Base-by-base conservation (phyloP, 2,113 vertebrate genomes). In the Ancistrus triradiatus region DNA sequence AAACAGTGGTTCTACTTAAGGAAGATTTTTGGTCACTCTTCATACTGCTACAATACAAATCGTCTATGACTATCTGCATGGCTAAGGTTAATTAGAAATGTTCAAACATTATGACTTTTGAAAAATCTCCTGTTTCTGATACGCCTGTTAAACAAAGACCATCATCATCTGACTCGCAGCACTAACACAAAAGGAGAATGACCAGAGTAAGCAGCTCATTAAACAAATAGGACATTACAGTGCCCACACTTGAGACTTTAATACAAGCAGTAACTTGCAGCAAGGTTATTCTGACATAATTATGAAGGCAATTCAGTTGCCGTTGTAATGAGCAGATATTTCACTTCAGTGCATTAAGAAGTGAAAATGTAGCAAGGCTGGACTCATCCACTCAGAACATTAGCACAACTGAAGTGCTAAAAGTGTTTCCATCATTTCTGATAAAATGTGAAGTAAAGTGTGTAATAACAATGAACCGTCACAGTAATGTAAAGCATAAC, bases 81-180 rank as follows among this genome's bases (percentile, higher is more conserved):
- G n/a, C n/a, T n/a, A n/a, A n/a, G n/a, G n/a, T n/a, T n/a, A n/a
- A n/a, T n/a, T n/a, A n/a, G n/a, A n/a, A n/a, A n/a, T n/a, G n/a
- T n/a, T n/a, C n/a, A n/a, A n/a, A n/a, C n/a, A n/a, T n/a, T n/a
- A n/a, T n/a, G n/a, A n/a, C n/a, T n/a, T n/a, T n/a, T n/a, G 7
- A 40, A 42, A 42, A 42, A 42, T 13, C 38, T 42, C 38, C 11
- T 13, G 7, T 38, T 38, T 56, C 11, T 10, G 63, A 67, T 68
- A 13, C 53, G 50, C 66, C 5, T 64, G 47, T 62, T 31, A 57
- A 75, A 77, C 51, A 68, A 38, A 42, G 14, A 66, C 43, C 6
- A 8, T 33, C 33, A 11, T 18, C 1, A 49, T 21, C 15, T 33
- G 24, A 18, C 38, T 42, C 22, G 15, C 14, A 42, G 15, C 21